These are phyloP conservation scores for Poecile atricapillus DNA, from an alignment of 2,113 vertebrate species.

Conservation along the genomic window DNA sequence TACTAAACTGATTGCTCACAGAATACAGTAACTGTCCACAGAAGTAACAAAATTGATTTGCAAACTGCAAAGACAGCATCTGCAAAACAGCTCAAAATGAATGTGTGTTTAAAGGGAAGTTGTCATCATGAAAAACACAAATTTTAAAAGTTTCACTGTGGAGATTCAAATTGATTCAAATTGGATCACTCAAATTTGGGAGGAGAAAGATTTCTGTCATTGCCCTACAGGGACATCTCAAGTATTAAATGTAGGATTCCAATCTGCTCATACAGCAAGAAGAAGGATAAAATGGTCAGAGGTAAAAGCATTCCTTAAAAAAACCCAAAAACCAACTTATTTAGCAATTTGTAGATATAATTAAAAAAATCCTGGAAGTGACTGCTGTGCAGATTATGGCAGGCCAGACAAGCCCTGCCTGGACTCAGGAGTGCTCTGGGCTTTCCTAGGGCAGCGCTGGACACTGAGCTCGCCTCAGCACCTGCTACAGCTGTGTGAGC, in stretches of 20 bases:
- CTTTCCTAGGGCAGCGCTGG: not conserved
- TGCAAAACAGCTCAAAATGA: constrained; percentile 41
- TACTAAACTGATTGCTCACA: not conserved
- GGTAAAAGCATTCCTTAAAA: not conserved
- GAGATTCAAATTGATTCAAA: not conserved
- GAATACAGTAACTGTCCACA: not conserved
- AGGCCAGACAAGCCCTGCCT: not conserved
- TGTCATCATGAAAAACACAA: constrained; percentile 1
- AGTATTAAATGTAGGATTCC: not conserved
- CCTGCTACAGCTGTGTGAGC: constrained; percentile 2
- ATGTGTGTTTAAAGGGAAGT: not conserved
- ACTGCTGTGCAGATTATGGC: not conserved
- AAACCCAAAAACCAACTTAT: not conserved
- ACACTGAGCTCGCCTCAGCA: not conserved
- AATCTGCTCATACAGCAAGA: not conserved
- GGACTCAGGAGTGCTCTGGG: not conserved
- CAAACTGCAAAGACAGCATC: constrained; percentile 10
- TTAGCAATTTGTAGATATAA: not conserved
- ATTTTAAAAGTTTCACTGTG: not conserved
- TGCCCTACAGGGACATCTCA: not conserved
- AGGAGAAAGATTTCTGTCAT: not conserved
- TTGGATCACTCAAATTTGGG: not conserved
- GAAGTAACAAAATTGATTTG: not conserved
- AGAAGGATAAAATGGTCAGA: not conserved
- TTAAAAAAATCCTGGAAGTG: not conserved